Evolutionary conservation across 2,113 vertebrate genomes (phyloP).

Genomic region (Aegotheles bennettii): DNA sequence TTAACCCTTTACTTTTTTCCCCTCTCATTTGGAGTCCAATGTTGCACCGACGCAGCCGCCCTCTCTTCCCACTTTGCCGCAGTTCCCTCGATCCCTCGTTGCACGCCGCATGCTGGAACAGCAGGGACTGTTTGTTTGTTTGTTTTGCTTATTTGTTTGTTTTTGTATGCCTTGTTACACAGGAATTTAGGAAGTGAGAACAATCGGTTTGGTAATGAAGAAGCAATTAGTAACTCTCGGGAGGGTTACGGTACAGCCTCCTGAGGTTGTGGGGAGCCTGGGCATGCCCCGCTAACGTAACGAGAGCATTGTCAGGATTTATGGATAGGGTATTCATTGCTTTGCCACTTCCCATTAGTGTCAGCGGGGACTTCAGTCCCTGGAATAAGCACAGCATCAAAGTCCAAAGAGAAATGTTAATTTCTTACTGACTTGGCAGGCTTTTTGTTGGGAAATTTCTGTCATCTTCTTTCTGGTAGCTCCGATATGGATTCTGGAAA

Average conservation of each 20-base stretch:
- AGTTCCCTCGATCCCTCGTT: not conserved
- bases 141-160: not conserved
- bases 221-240: not conserved
- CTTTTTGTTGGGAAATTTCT: not conserved
- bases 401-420: not conserved
- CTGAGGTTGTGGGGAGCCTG: not conserved
- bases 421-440: not conserved
- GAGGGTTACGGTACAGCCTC: not conserved
- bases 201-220: not conserved
- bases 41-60: not conserved
- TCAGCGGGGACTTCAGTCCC: not conserved
- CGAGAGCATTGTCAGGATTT: not conserved
- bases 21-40: not conserved
- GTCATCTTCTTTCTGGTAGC: not conserved
- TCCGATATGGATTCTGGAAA: not conserved
- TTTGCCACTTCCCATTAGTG: not conserved
- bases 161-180: not conserved
- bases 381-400: not conserved
- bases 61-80: not conserved
- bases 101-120: not conserved
- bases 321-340: not conserved
- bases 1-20: not conserved
- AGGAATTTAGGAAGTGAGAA: not conserved
- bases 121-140: not conserved
- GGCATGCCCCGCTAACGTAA: not conserved